Conservation (phyloP, 2,797 vertebrate species). For the Channa striata region DNA sequence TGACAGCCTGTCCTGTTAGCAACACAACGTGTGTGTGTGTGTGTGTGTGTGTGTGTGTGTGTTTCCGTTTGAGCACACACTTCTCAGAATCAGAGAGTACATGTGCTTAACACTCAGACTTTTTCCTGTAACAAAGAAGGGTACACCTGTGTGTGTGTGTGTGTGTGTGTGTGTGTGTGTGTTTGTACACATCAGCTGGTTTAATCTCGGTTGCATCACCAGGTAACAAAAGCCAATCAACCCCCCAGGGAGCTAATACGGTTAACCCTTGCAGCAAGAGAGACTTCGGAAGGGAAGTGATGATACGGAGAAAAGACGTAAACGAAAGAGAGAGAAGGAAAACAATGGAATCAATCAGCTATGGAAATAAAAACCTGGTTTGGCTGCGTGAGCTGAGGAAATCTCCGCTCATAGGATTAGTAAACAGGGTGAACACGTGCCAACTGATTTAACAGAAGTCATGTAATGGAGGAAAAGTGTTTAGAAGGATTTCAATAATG, state of each 20-base stretch:
- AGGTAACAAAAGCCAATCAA: constrained; percentile 65
- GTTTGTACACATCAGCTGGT: constrained; percentile 47
- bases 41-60: background rate
- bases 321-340: constrained; percentile 30
- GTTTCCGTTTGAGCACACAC: constrained; percentile 14
- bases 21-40: constrained; percentile 24
- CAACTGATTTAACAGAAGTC: constrained; percentile 55
- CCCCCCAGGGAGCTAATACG: constrained; percentile 38
- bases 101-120: constrained; percentile 39
- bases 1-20: constrained; percentile 75
- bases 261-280: constrained; percentile 66
- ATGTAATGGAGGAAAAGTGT: constrained; percentile 12
- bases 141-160: constrained; percentile 23
- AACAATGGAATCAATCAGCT: constrained; percentile 66
- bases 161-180: background rate
- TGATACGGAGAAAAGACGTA: constrained; percentile 27
- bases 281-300: constrained; percentile 36
- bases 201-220: constrained; percentile 57
- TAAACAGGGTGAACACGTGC: constrained; percentile 59
- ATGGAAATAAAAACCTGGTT: constrained; percentile 72
- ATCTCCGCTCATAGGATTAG: constrained; percentile 69
- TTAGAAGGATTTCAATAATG: constrained; percentile 9
- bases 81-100: constrained; percentile 44
- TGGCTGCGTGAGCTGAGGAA: constrained; percentile 60
- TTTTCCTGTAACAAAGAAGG: constrained; percentile 23